Evolutionary conservation across 2,797 vertebrate genomes (phyloP).

Genomic region (Novumbra hubbsi): DNA sequence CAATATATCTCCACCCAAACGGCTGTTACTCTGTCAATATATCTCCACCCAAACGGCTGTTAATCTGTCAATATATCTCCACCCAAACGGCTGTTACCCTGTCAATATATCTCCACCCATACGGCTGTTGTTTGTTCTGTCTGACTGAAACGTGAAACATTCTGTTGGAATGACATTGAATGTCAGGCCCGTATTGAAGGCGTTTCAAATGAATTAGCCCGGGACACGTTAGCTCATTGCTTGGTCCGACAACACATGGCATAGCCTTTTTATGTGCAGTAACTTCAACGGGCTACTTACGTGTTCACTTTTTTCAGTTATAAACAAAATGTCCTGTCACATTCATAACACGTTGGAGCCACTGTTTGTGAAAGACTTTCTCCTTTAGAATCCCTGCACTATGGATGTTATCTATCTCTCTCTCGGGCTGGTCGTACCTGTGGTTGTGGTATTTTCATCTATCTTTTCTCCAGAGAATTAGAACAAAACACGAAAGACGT

Average conservation of each 20-base stretch:
- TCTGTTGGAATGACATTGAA: background rate
- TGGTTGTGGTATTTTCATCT: background rate
- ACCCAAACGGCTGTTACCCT: background rate
- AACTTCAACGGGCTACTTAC: background rate
- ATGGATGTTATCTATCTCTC: background rate
- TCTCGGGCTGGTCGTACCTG: background rate
- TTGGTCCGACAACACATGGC: background rate
- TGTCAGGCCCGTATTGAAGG: background rate
- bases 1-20: background rate
- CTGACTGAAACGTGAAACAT: background rate
- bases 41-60: background rate
- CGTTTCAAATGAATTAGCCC: background rate
- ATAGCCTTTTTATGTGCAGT: background rate
- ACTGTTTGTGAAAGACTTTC: background rate
- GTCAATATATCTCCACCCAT: background rate
- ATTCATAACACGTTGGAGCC: background rate
- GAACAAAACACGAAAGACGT: constrained; percentile 3
- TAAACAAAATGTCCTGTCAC: background rate
- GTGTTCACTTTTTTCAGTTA: background rate
- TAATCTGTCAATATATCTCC: background rate
- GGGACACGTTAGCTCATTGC: background rate
- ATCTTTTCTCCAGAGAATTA: no score
- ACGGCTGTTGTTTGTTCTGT: no score
- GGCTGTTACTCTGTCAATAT: background rate
- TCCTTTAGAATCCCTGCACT: background rate